Evolutionary conservation across 2,797 vertebrate species (phyloP), one percentile per base, ranked within the genome.

Genomic region (Lycodopsis pacificus): DNA sequence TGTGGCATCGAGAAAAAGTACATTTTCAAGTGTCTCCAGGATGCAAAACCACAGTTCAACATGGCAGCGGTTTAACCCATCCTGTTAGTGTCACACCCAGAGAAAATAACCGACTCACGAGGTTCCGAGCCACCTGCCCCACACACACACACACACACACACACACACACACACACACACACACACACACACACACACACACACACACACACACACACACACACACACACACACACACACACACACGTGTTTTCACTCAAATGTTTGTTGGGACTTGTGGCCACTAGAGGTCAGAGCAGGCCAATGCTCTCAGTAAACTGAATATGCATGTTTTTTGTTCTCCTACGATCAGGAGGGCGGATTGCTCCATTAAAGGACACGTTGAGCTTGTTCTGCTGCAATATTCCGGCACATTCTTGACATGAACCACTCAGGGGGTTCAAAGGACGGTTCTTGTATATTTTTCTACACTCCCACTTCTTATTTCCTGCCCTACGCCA

Each of bases 211-310:
- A 36, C 34, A 27, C 27, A 27, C 27, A 27, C 4, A 0, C 27
- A 53, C 11, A 27, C 20, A 34, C 20, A 17, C 11, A n/a, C 4
- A 12, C 9, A 36, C 36, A 1, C 30, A 5, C 5, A 5, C 30
- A 5, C 34, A 36, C 34, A 36, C 7, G 34, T 58, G 17, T 25
- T 27, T 58, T 46, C 13, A 22, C 19, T 30, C 2, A 38, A 25
- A 40, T 8, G 9, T 56, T 30, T 63, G 6, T 61, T 82, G 61
- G 15, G 13, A 27, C n/a, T 61, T 38, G 4, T 73, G 4, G 27
- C 93, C 92, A 86, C 88, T 86, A 92, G 93, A 88, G 88, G 91
- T 84, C 90, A 92, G 84, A 22, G 17, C 4, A 79, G 62, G 15
- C 20, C 79, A 62, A 34, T 2, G 27, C 25, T 65, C 7, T 12